A percentile compares a stretch with the other conserved stretches of the same genome.
phyloP scores from a whole-genome alignment of 2,888 invertebrate species.

The Adelphocoris suturalis region DNA sequence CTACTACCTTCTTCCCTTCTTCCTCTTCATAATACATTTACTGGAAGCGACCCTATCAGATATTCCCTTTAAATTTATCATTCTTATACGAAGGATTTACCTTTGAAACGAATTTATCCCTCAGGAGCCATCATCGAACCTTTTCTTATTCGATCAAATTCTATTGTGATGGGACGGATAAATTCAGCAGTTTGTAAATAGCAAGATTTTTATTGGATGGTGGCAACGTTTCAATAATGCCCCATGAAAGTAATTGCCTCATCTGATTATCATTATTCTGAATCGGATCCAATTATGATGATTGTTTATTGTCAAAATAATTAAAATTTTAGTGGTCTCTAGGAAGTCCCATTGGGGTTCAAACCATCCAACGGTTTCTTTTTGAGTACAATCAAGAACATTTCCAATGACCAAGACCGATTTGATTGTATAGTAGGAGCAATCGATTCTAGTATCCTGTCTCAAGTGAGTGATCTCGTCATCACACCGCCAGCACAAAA shows the following conservation, averaged over 20 bases:
- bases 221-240: neutral
- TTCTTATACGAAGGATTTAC: slow-evolving; percentile 51
- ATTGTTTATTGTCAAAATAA: no score
- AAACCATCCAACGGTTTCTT: no score
- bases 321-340: no score
- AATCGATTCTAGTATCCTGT: no score
- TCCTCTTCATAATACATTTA: slow-evolving; percentile 61
- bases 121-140: slow-evolving; percentile 2
- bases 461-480: no score
- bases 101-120: slow-evolving; percentile 57
- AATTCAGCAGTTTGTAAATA: neutral
- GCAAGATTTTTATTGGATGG: neutral
- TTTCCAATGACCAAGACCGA: no score
- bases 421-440: no score
- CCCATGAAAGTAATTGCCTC: no score
- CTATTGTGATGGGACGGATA: neutral
- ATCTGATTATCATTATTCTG: no score
- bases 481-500: no score
- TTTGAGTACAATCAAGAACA: no score
- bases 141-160: neutral
- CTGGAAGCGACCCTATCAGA: slow-evolving; percentile 55
- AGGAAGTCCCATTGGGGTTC: no score
- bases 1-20: slow-evolving; percentile 6
- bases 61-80: slow-evolving; percentile 67
- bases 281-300: neutral